These are phyloP conservation scores for Dysidea cf. avara DNA, from an alignment of 37 sponge, comb jelly and placozoan genomes.

Conservation along the genomic window DNA sequence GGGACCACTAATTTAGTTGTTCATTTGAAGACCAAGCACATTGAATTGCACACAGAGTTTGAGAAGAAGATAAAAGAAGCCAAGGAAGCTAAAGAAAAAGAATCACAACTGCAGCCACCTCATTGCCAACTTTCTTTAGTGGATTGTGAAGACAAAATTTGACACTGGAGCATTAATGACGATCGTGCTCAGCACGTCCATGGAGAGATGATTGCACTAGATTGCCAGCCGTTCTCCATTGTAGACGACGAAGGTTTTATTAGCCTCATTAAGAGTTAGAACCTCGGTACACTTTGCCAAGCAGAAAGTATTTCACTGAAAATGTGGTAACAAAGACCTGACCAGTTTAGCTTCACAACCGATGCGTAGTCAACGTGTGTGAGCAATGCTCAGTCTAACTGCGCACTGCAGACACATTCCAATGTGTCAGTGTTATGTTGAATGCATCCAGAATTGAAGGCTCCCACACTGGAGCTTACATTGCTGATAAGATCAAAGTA, in stretches of 20 bases:
- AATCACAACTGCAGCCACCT: no score
- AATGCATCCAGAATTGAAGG: constrained; percentile 12
- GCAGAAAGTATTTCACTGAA: constrained; percentile 44
- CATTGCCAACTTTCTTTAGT: neutral
- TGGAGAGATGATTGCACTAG: constrained; percentile 43
- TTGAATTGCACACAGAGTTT: no score
- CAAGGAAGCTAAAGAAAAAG: no score
- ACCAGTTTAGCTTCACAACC: no score
- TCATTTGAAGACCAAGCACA: constrained; percentile 30
- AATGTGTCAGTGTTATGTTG: constrained; percentile 14
- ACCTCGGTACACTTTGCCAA: constrained; percentile 32
- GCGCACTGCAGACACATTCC: constrained; percentile 35
- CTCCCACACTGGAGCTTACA: constrained; percentile 41
- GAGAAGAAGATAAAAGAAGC: no score
- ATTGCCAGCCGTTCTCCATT: constrained; percentile 38
- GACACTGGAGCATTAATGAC: constrained; percentile 44
- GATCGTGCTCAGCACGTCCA: constrained; percentile 25
- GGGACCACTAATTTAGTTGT: constrained; percentile 6
- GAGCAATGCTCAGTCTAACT: constrained; percentile 32
- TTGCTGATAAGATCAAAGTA: constrained; percentile 1
- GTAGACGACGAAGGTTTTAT: constrained; percentile 41
- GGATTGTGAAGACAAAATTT: neutral
- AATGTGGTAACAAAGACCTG: constrained; percentile 9
- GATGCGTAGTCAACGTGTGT: constrained; percentile 22
- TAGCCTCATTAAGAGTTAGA: constrained; percentile 4